Percentiles rank a stretch among this genome's conserved stretches.
phyloP scores from a whole-genome alignment of 2,797 vertebrate genomes.

The Darevskia nairensis region DNA sequence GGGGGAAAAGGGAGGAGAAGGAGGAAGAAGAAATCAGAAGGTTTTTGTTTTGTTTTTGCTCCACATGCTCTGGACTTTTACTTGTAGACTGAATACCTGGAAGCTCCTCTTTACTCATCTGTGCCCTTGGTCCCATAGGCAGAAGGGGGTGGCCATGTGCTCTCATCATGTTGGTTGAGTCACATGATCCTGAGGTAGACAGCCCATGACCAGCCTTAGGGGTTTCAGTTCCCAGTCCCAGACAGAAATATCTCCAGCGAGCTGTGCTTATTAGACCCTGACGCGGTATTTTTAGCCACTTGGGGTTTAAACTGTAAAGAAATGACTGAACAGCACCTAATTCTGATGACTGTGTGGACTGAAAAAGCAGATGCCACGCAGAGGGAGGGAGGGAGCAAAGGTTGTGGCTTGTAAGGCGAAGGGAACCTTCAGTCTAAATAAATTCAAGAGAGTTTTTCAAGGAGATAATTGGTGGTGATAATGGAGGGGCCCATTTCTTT shows the following conservation, averaged over 20 bases:
- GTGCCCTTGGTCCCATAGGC: neutral
- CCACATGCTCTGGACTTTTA: neutral
- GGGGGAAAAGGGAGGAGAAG: too few species aligned
- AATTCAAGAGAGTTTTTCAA: neutral
- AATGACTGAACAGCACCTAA: constrained; percentile 38
- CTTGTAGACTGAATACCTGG: neutral
- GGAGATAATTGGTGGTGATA: neutral
- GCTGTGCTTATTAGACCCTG: constrained; percentile 57
- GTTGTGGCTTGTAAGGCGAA: neutral
- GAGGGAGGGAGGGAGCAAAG: neutral
- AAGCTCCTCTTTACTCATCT: too few species aligned
- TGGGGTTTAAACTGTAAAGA: constrained; percentile 21
- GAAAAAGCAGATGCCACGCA: constrained; percentile 40
- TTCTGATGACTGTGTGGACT: constrained; percentile 39
- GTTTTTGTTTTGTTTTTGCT: neutral
- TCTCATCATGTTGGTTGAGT: constrained; percentile 43
- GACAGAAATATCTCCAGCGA: constrained; percentile 35
- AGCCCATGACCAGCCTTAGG: neutral
- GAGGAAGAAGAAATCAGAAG: neutral
- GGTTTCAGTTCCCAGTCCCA: constrained; percentile 72
- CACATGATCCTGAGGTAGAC: constrained; percentile 8
- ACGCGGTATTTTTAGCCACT: constrained; percentile 62
- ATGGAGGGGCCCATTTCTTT: neutral
- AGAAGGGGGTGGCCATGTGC: neutral
- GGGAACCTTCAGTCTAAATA: neutral